These are phyloP conservation scores for Platichthys stellatus DNA, from an alignment of 2,113 vertebrate genomes.

Conservation along the genomic window DNA sequence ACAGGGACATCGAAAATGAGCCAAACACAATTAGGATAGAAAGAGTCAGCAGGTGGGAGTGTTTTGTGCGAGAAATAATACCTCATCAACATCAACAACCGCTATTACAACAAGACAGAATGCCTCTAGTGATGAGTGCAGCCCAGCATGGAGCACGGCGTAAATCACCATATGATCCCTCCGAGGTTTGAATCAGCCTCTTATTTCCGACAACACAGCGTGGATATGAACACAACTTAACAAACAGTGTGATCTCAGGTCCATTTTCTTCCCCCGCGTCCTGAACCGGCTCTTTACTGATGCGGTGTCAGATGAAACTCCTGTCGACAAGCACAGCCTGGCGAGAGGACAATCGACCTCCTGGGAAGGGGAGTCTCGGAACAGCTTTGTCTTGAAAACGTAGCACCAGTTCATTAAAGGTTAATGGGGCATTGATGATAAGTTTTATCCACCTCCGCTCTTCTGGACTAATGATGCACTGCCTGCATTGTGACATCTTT, in stretches of 20 bases:
- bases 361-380: constrained; percentile 47
- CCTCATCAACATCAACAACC: constrained; percentile 60
- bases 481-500: constrained; percentile 43
- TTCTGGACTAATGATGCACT: constrained; percentile 52
- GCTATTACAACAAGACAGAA: constrained; percentile 46
- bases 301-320: constrained; percentile 13
- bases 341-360: constrained; percentile 26
- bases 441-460: constrained; percentile 52
- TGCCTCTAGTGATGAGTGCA: constrained; percentile 44
- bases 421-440: constrained; percentile 69
- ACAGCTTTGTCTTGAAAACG: constrained; percentile 62
- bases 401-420: constrained; percentile 68
- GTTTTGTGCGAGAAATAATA: constrained; percentile 66
- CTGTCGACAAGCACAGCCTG: constrained; percentile 40
- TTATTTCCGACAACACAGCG: not conserved
- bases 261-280: not conserved
- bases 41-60: constrained; percentile 64
- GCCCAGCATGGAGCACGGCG: constrained; percentile 11
- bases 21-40: constrained; percentile 66
- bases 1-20: constrained; percentile 52
- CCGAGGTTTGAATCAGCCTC: constrained; percentile 22
- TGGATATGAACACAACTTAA: constrained; percentile 7
- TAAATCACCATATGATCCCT: constrained; percentile 48
- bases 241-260: constrained; percentile 16
- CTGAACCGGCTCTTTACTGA: constrained; percentile 19